Conservation (phyloP, 2,113 vertebrate species). For the Sprattus sprattus region DNA sequence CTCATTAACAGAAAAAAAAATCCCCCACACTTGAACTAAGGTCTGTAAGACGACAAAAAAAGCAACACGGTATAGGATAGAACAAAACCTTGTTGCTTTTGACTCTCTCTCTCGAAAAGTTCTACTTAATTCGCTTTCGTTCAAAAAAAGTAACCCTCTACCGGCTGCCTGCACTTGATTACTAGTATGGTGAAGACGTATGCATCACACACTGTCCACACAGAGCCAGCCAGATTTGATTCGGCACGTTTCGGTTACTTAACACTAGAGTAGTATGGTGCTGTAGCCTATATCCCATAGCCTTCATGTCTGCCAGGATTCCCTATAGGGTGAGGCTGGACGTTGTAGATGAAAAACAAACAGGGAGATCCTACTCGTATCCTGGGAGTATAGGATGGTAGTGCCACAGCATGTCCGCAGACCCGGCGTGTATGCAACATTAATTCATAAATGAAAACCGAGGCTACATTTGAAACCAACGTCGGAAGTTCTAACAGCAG, state of each 20-base stretch:
- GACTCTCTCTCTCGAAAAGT: conserved; percentile 3
- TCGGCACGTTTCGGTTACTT: neutral
- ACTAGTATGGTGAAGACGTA: neutral
- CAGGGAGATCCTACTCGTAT: conserved; percentile 7
- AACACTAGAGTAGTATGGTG: neutral
- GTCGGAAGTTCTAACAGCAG: neutral
- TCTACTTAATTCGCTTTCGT: neutral
- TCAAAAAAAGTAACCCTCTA: neutral
- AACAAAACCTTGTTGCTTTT: conserved; percentile 29
- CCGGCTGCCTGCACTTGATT: conserved; percentile 1
- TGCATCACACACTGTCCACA: neutral
- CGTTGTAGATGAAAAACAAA: neutral
- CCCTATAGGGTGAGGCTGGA: neutral
- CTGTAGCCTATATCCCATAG: neutral
- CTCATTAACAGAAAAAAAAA: conserved; percentile 56
- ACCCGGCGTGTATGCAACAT: neutral
- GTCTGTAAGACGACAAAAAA: neutral
- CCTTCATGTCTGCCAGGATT: neutral
- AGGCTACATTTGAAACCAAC: neutral
- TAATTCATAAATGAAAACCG: neutral
- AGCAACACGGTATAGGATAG: neutral
- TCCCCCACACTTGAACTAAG: conserved; percentile 46
- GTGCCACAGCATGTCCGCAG: neutral
- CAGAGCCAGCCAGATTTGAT: neutral
- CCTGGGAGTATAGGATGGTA: neutral